Base-by-base conservation (phyloP, 2,113 vertebrate genomes). In the Tetrax tetrax region DNA sequence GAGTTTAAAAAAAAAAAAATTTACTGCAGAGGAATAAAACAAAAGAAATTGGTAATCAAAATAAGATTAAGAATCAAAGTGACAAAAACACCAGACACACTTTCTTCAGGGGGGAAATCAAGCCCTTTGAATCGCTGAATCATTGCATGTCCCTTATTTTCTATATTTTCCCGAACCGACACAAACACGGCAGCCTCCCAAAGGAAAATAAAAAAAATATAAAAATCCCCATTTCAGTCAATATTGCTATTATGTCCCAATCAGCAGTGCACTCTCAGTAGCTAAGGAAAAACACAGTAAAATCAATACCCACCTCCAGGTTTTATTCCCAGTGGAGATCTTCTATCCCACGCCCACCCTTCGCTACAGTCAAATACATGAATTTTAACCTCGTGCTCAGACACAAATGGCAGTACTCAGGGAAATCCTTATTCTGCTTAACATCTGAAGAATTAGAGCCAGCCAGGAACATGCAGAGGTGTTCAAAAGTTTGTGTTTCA, bases 221-320 rank as follows among this genome's bases (percentile, higher is more conserved):
- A 43, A 43, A 43, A 77, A 64, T 48, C 18, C n/a, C 24, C 5
- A 56, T 79, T 96, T 60, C 68, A 75, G 43, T 64, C 53, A 74
- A 48, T 82, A 72, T 47, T 57, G 59, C 33, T 51, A 48, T 88
- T 81, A 78, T 71, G 28, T 75, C 56, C 69, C 43, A 60, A 45
- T 80, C 77, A 91, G 56, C 83, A 87, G 22, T 9, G 38, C 27
- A 28, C 38, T 56, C 51, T 88, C 2, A 14, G 65, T 68, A 87
- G 29, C 75, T 27, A 88, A 79, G 54, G 88, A 71, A 85, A 95
- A 92, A 61, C 41, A 76, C 56, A 72, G 48, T 48, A 83, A 89
- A 95, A 95, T 95, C 91, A 89, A 95, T 92, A 84, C 9, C 51
- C 86, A 87, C 72, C 79, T 90, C 53, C 94, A 93, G 75, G 66